Base-by-base conservation (phyloP, 2,888 invertebrate genomes). In the Strigamia crassipes region DNA sequence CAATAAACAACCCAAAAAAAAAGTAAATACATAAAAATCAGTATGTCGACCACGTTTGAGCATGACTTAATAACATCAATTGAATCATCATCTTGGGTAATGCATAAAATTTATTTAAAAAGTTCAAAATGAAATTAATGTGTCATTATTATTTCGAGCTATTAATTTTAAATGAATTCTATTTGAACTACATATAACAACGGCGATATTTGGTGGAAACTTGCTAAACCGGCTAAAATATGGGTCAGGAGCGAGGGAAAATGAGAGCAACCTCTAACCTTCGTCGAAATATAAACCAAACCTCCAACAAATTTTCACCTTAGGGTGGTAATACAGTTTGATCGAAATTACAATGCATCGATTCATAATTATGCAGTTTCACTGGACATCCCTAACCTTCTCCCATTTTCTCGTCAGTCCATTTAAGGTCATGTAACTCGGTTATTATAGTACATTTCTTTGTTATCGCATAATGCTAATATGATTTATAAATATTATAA, bases 231-330 rank as follows among this genome's bases (percentile, higher is more conserved):
- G 56, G 56, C 56, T 56, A 18, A 56, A 56, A 18, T n/a, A 56
- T 56, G 56, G 56, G 56, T 56, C 56, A 56, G 56, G 56, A 56
- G 56, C 56, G 56, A 56, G 56, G 51, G 56, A 56, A 56, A 56
- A 18, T 18, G 56, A 56, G 56, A 56, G 6, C 56, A 56, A 56
- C 56, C 56, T 18, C 56, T 56, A 56, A 56, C n/a, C 56, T 56
- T 56, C 56, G 21, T 56, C 56, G 4, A 56, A 56, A 56, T 56
- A 18, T 56, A 18, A 56, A 56, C 56, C 18, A 56, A 56, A 56
- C 56, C 15, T 56, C 27, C 27, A 9, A n/a, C 15, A 56, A 56
- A 18, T 56, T 56, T 56, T 56, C 18, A 56, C 15, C 46, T 46
- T 13, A 15, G 15, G n/a, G n/a, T 5, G 13, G 4, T 13, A 15